phyloP scores from a whole-genome alignment of 37 sponge, comb jelly and placozoan species.

The Hormiphora californensis region DNA sequence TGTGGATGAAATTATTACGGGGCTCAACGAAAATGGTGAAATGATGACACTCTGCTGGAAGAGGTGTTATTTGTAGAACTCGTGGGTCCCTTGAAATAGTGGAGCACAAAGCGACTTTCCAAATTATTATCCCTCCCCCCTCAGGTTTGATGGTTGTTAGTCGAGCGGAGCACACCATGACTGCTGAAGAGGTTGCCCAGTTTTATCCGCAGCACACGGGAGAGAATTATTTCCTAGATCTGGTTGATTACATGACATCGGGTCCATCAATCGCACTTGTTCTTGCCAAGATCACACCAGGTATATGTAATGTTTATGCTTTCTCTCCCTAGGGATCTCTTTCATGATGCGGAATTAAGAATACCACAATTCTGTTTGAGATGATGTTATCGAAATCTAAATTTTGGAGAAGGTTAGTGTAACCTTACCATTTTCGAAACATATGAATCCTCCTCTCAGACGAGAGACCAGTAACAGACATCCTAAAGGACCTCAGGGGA shows the following conservation, averaged over 20 bases:
- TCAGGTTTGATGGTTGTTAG: constrained; percentile 27
- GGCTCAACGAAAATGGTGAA: constrained; percentile 16
- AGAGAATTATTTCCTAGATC: constrained; percentile 15
- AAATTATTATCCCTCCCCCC: neutral
- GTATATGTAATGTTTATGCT: too few relatives aligned
- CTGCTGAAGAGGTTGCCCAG: constrained; percentile 33
- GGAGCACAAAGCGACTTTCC: too few relatives aligned
- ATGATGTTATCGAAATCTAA: too few relatives aligned
- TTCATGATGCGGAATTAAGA: too few relatives aligned
- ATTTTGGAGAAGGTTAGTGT: too few relatives aligned
- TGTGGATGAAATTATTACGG: neutral
- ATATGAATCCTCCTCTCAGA: neutral
- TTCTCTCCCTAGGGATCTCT: too few relatives aligned
- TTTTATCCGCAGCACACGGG: neutral
- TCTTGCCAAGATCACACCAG: constrained; percentile 19
- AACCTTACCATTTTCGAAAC: too few relatives aligned
- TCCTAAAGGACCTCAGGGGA: constrained; percentile 44
- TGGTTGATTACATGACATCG: constrained; percentile 52
- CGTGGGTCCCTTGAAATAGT: neutral
- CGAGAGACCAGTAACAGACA: constrained; percentile 2
- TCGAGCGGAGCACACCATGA: constrained; percentile 19
- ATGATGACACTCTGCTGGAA: neutral
- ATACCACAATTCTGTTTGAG: too few relatives aligned
- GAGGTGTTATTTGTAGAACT: neutral
- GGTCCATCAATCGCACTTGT: constrained; percentile 31